Base-by-base conservation (phyloP, 1,140 invertebrate species). In the Drosophila quadrilineata region DNA sequence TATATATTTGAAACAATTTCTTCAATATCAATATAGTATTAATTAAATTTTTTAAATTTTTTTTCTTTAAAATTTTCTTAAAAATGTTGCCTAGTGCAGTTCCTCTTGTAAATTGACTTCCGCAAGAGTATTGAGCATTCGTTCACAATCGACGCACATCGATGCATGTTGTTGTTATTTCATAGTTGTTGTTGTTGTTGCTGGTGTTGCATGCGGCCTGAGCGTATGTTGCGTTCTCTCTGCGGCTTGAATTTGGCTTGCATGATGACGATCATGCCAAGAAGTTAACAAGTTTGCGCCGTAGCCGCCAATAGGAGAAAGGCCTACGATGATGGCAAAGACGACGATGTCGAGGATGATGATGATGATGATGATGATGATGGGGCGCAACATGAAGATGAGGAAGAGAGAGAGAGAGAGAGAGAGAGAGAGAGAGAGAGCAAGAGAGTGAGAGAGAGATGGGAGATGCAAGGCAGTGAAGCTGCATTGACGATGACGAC, bases 271-370 rank as follows among this genome's bases (percentile, higher is more conserved):
- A 79, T 75, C 75, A 82, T 82, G 77, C 72, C 76, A 76, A 76
- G 76, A 82, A 84, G 76, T 82, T 82, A 82, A 84, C 76, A 82
- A 82, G 77, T 82, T 82, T 82, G 76, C 76, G 76, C 68, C 67
- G 54, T 52, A 62, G 68, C 76, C 76, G 57, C 64, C 80, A 82
- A 82, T 82, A 77, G 76, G 77, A 82, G 77, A 82, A 82, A 82
- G 76, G 77, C 77, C 68, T 49, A 60, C 69, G 70, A 65, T 64
- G 57, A 54, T 49, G 50, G 31, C 36, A 66, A 70, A 21, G 56
- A 65, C 43, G 71, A 57, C 35, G 68, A 59, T 10, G 64, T 57
- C 41, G 71, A 63, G 50, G 72, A 65, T 58, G 65, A 63, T 10
- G 12, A n/a, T n/a, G n/a, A 71, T 64, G 67, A 68, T 38, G 70